These are phyloP conservation scores for Drosophila nr. fundita DNA, from an alignment of 2,888 invertebrate genomes.

Conservation along the genomic window DNA sequence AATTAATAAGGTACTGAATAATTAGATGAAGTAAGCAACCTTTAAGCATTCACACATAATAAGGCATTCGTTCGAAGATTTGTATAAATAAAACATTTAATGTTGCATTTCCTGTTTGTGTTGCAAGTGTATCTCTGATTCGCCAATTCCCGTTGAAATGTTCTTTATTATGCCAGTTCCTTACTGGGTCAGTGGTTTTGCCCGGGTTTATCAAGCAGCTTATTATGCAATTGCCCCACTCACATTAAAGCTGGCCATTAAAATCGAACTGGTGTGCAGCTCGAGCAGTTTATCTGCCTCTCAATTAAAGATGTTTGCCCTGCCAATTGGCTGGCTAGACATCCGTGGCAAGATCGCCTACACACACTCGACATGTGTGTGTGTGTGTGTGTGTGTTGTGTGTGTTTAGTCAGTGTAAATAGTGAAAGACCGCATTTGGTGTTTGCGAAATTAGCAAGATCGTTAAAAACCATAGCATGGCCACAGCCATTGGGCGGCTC, in stretches of 20 bases:
- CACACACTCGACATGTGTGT: constrained; percentile 20
- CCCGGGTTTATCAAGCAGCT: constrained; percentile 42
- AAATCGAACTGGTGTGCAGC: constrained; percentile 52
- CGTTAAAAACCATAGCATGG: constrained; percentile 68
- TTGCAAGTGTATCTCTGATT: constrained; percentile 23
- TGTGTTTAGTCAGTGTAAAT: constrained; percentile 63
- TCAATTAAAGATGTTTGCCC: constrained; percentile 70
- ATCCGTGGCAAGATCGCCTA: constrained; percentile 49
- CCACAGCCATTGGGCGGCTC: constrained; percentile 24
- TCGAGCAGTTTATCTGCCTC: constrained; percentile 47
- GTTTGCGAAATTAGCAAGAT: constrained; percentile 78
- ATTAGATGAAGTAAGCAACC: background rate
- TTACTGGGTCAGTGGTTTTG: constrained; percentile 68
- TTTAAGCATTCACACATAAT: background rate
- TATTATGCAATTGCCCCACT: constrained; percentile 67
- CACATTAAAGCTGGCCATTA: constrained; percentile 52
- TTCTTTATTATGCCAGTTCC: constrained; percentile 8
- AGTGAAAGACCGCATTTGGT: constrained; percentile 57
- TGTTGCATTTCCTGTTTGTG: background rate
- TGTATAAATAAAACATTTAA: background rate
- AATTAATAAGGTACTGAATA: background rate
- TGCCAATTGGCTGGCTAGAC: constrained; percentile 64
- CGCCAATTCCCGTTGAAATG: background rate
- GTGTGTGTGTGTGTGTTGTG: constrained; percentile 16
- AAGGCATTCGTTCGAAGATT: background rate